phyloP scores from a whole-genome alignment of 35 echinoderm and acorn worm genomes.

The Holothuria glaberrima region DNA sequence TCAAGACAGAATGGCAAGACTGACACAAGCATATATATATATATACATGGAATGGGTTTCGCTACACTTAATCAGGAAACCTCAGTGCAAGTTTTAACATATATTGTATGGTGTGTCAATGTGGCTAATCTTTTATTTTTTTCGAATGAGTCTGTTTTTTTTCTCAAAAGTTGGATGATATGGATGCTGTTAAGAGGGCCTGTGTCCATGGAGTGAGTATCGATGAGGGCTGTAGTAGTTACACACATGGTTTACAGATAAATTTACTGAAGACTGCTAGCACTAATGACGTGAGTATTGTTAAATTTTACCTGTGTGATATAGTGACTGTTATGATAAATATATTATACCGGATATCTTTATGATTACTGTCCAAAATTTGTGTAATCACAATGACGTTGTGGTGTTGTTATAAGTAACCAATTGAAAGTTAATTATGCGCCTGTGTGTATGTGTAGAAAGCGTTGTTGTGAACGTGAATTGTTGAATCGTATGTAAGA shows the following conservation, averaged over 20 bases:
- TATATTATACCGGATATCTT: conserved; percentile 17
- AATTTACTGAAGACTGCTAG: conserved; percentile 18
- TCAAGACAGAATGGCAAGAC: too few species aligned
- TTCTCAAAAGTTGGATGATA: conserved; percentile 26
- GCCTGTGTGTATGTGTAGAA: background rate
- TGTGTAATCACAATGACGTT: conserved; percentile 10
- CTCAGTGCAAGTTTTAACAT: too few species aligned
- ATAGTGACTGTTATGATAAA: background rate
- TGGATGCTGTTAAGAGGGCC: conserved; percentile 33
- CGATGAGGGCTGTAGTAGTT: background rate
- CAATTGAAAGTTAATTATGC: conserved; percentile 1
- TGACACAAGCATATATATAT: too few species aligned
- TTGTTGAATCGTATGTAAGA: conserved; percentile 9
- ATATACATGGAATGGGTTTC: too few species aligned
- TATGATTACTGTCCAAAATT: conserved; percentile 22
- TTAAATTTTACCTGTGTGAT: conserved; percentile 26
- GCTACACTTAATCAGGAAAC: too few species aligned
- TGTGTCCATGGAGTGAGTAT: conserved; percentile 34
- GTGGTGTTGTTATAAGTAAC: conserved; percentile 4
- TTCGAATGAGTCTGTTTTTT: conserved; percentile 11
- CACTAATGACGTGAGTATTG: conserved; percentile 29
- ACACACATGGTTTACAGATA: conserved; percentile 31
- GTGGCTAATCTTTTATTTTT: background rate
- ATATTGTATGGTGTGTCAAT: too few species aligned
- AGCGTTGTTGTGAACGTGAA: conserved; percentile 20